Conservation (phyloP, 2,888 invertebrate species). For the Hyppa rectilinea region DNA sequence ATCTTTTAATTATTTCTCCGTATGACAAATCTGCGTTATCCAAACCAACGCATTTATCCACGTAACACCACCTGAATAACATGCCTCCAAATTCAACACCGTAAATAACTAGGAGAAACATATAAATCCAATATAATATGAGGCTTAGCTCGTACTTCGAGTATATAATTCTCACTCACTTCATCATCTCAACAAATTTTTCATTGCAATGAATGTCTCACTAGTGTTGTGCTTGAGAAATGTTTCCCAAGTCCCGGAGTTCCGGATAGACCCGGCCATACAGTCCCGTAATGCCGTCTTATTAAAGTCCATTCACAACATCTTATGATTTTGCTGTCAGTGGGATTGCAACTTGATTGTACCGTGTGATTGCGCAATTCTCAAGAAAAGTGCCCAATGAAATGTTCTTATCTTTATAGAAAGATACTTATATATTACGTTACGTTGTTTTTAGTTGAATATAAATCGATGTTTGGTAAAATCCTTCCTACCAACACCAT, state of each 20-base stretch:
- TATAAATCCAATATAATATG: conserved; percentile 14
- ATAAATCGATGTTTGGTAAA: background rate
- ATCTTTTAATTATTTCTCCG: too few species aligned
- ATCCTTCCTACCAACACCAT: background rate
- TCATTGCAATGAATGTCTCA: conserved; percentile 48
- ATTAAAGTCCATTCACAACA: conserved; percentile 23
- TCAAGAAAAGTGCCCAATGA: background rate
- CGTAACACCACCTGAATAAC: background rate
- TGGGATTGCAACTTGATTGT: conserved; percentile 11
- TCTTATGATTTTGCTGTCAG: conserved; percentile 15
- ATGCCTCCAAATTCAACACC: background rate
- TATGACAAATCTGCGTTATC: background rate
- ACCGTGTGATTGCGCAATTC: conserved; percentile 4
- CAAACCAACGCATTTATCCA: background rate
- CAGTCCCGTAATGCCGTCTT: conserved; percentile 13
- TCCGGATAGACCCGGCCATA: background rate
- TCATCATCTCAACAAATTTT: conserved; percentile 53
- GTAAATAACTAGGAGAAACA: background rate
- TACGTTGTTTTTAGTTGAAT: background rate
- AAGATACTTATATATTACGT: background rate
- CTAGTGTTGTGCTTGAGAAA: conserved; percentile 47
- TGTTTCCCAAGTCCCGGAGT: conserved; percentile 22
- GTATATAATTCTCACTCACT: conserved; percentile 24
- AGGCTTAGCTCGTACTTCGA: background rate
- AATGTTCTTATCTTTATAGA: background rate